Percentiles rank a stretch among this genome's conserved stretches.
These are phyloP conservation scores for Thunnus maccoyii DNA, from an alignment of 2,113 vertebrate species.

Conservation along the genomic window DNA sequence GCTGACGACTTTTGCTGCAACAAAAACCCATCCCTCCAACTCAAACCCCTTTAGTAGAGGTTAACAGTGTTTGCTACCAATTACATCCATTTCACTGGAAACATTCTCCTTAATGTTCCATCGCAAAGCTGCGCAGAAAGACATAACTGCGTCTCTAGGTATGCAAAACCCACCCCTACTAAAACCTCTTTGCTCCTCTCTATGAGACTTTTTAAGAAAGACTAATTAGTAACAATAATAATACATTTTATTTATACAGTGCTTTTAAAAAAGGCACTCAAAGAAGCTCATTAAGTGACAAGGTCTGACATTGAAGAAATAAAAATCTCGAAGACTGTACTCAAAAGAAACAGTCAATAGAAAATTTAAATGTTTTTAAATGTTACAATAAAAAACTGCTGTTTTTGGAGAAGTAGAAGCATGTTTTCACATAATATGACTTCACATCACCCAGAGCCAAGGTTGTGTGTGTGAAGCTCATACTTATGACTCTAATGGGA, in stretches of 20 bases:
- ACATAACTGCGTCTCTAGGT: not conserved
- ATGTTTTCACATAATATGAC: not conserved
- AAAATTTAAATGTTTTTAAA: not conserved
- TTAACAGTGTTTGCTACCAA: conserved; percentile 49
- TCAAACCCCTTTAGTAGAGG: conserved; percentile 52
- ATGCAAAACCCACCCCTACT: not conserved
- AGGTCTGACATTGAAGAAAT: not conserved
- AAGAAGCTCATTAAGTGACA: too few species aligned
- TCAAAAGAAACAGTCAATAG: not conserved
- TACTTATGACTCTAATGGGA: not conserved
- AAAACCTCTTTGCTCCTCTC: not conserved
- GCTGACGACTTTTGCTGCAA: conserved; percentile 83
- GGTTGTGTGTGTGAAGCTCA: not conserved
- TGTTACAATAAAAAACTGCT: not conserved
- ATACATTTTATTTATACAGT: too few species aligned
- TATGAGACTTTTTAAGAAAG: too few species aligned
- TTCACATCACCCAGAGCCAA: not conserved
- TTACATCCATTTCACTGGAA: conserved; percentile 40
- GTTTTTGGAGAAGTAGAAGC: not conserved
- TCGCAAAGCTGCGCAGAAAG: conserved; percentile 11
- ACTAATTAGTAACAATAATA: too few species aligned
- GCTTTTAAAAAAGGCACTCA: not conserved
- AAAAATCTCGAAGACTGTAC: not conserved
- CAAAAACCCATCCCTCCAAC: conserved; percentile 71
- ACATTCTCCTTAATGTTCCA: conserved; percentile 32